Base-by-base conservation (phyloP, 2,888 invertebrate genomes). In the Nomada goodeniana region DNA sequence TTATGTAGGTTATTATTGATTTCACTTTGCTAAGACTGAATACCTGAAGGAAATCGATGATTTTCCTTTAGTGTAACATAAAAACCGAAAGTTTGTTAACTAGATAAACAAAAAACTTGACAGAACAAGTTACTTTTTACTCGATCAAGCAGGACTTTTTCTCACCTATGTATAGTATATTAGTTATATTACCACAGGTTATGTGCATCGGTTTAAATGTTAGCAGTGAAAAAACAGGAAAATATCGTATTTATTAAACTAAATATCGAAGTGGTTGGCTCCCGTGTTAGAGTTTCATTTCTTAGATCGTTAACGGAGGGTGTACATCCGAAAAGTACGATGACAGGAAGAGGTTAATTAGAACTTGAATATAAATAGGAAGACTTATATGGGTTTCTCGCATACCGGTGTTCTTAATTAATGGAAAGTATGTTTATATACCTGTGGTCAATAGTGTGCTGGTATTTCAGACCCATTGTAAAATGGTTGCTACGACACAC, bases 401-500 rank as follows among this genome's bases (percentile, higher is more conserved):
- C 65, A 55, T 64, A 63, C 26, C 44, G 57, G 55, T 42, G 20
- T 61, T 68, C 23, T 69, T 44, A 26, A 55, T 69, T 65, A 29
- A 65, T n/a, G 20, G 53, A 55, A 84, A 90, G 52, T 69, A 93
- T 93, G 93, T 89, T 93, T 74, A 79, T 65, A 47, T 90, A 92
- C 63, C 67, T 94, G 36, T 93, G 92, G 94, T 94, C 95, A 78
- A 85, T 95, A 63, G 92, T 96, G 52, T 95, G 95, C 82, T 96
- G 96, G 95, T 97, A 97, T 93, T 94, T 98, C 65, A 95, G 98
- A 89, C 97, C 98, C n/a, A 94, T 98, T 86, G 95, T 98, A 70
- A 99, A 99, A 94, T 98, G 98, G 98, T 96, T 98, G 92, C 94
- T 98, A 42, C 95, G 97, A 81, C 96, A 96, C 92, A 97, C 98